Evolutionary conservation across 2,113 vertebrate species (phyloP).

Genomic region (Catharus minimus): DNA sequence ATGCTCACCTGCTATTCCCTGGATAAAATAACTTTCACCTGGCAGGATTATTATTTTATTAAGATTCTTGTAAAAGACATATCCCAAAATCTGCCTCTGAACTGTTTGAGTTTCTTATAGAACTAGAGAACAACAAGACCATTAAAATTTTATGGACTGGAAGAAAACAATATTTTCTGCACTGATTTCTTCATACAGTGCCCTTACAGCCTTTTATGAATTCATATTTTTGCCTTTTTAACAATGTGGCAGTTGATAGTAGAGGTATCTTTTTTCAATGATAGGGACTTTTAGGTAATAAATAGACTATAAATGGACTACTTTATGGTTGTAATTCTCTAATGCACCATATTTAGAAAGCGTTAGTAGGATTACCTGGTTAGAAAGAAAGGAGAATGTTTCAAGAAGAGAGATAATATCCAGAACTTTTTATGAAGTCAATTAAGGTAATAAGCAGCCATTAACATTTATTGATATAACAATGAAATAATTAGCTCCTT

Average conservation of each 20-base stretch:
- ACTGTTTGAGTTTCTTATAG: neutral
- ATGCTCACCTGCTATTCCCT: neutral
- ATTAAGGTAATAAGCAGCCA: neutral
- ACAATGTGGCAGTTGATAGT: neutral
- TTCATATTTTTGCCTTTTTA: neutral
- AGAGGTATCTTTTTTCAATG: neutral
- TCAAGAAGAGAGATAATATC: neutral
- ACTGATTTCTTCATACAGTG: neutral
- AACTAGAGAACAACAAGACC: neutral
- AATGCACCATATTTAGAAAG: neutral
- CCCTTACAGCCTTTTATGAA: neutral
- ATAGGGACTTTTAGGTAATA: neutral
- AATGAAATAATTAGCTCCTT: neutral
- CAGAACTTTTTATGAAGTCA: neutral
- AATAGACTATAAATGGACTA: neutral
- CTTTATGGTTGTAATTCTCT: neutral
- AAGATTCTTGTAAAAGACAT: neutral
- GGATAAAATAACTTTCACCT: neutral
- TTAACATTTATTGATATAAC: neutral
- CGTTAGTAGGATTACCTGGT: neutral
- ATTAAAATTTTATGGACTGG: neutral
- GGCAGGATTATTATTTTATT: neutral
- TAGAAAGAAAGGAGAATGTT: neutral
- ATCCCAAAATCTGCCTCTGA: neutral
- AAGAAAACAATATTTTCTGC: neutral